Evolutionary conservation across 1,140 invertebrate species (phyloP).

Genomic region (Drosophila willistoni): DNA sequence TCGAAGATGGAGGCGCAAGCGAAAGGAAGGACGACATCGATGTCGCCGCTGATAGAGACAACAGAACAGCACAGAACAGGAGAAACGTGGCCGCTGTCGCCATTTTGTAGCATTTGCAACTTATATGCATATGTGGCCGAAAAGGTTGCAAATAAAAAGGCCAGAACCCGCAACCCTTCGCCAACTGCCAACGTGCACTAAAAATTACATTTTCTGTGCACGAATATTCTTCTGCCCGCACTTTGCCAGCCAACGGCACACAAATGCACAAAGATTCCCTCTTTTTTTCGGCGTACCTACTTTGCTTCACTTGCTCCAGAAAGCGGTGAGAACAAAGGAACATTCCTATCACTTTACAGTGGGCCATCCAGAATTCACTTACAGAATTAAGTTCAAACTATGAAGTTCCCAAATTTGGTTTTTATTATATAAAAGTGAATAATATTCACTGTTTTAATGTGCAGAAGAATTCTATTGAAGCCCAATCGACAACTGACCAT

Average conservation of each 20-base stretch:
- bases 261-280: slow-evolving; percentile 72
- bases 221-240: slow-evolving; percentile 58
- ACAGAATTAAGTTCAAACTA: no score
- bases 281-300: slow-evolving; percentile 52
- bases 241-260: slow-evolving; percentile 61
- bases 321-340: slow-evolving; percentile 24
- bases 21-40: no score
- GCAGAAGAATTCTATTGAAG: no score
- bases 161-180: neutral
- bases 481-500: neutral
- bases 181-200: slow-evolving; percentile 56
- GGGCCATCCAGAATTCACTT: no score
- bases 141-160: slow-evolving; percentile 14
- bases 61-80: slow-evolving; percentile 49
- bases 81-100: slow-evolving; percentile 65
- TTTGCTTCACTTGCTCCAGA: slow-evolving; percentile 27
- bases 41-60: slow-evolving; percentile 75
- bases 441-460: no score
- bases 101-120: slow-evolving; percentile 77
- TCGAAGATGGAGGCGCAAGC: neutral
- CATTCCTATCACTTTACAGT: slow-evolving; percentile 20
- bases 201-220: slow-evolving; percentile 79
- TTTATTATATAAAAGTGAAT: no score
- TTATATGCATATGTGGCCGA: slow-evolving; percentile 67
- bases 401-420: no score